Conservation (phyloP, 2,888 invertebrate species). For the Drosophila silvestris region DNA sequence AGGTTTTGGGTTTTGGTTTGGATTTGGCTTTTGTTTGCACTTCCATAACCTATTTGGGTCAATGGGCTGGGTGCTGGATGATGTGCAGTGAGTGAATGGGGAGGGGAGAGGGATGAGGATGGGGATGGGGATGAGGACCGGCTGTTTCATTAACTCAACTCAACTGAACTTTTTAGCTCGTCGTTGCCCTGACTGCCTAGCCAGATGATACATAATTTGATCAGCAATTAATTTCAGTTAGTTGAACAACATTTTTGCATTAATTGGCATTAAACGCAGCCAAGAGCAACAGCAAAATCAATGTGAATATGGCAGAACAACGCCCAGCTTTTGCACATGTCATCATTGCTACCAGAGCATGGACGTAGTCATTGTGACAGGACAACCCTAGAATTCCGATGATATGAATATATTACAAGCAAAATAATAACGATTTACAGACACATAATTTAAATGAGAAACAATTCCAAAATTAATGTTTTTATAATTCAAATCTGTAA, state of each 20-base stretch:
- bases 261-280: constrained; percentile 64
- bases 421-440: neutral
- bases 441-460: neutral
- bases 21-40: neutral
- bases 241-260: constrained; percentile 62
- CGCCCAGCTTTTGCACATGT: constrained; percentile 42
- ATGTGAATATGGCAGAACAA: constrained; percentile 8
- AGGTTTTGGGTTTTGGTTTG: neutral
- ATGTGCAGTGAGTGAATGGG: constrained; percentile 3
- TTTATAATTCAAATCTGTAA: neutral
- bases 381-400: neutral
- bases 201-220: constrained; percentile 57
- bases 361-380: neutral
- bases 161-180: constrained; percentile 22
- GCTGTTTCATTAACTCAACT: constrained; percentile 49
- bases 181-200: constrained; percentile 11
- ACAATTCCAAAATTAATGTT: neutral
- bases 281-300: constrained; percentile 19
- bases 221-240: constrained; percentile 71
- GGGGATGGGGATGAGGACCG: constrained; percentile 7
- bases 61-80: constrained; percentile 29
- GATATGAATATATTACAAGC: neutral
- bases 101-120: neutral
- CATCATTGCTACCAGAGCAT: constrained; percentile 5
- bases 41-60: constrained; percentile 60